These are phyloP conservation scores for Theonella swinhoei DNA, from an alignment of 37 sponge, comb jelly and placozoan genomes.

Conservation along the genomic window DNA sequence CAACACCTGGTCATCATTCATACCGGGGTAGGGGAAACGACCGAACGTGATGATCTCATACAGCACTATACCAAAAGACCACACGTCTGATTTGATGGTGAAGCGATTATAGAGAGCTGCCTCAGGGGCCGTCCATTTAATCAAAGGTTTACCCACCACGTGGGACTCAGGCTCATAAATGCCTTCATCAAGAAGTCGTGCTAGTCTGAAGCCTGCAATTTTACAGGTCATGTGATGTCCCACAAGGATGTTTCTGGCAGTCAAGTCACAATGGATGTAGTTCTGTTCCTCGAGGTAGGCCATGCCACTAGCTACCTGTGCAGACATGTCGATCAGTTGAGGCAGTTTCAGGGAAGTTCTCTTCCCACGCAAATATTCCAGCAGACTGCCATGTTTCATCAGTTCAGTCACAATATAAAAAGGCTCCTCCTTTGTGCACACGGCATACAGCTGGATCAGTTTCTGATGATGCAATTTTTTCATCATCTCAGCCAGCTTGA, in stretches of 20 bases:
- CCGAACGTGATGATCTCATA: slow-evolving; percentile 94
- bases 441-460: no score
- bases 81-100: slow-evolving; percentile 96
- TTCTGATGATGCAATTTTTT: slow-evolving; percentile 89
- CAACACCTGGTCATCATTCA: slow-evolving; percentile 92
- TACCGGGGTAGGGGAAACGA: slow-evolving; percentile 91
- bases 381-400: slow-evolving; percentile 91
- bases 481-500: slow-evolving; percentile 96
- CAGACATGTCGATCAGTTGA: slow-evolving; percentile 87
- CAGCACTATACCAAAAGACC: slow-evolving; percentile 95
- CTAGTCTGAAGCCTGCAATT: slow-evolving; percentile 94
- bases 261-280: slow-evolving; percentile 95
- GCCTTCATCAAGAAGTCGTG: slow-evolving; percentile 88
- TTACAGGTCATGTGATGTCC: slow-evolving; percentile 80
- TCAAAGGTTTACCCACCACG: slow-evolving; percentile 87
- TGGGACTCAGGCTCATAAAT: slow-evolving; percentile 78
- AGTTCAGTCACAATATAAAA: slow-evolving; percentile 96
- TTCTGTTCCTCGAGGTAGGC: slow-evolving; percentile 93
- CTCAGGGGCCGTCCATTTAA: slow-evolving; percentile 99
- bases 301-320: slow-evolving; percentile 96
- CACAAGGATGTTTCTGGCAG: slow-evolving; percentile 94
- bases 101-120: slow-evolving; percentile 86
- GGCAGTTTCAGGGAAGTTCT: slow-evolving; percentile 83
- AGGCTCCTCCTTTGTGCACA: no score
- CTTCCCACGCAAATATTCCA: no score